Percentiles rank a stretch among this genome's conserved stretches.
Conservation (phyloP, 2,888 invertebrate genomes). For the Leptothorax acervorum region DNA sequence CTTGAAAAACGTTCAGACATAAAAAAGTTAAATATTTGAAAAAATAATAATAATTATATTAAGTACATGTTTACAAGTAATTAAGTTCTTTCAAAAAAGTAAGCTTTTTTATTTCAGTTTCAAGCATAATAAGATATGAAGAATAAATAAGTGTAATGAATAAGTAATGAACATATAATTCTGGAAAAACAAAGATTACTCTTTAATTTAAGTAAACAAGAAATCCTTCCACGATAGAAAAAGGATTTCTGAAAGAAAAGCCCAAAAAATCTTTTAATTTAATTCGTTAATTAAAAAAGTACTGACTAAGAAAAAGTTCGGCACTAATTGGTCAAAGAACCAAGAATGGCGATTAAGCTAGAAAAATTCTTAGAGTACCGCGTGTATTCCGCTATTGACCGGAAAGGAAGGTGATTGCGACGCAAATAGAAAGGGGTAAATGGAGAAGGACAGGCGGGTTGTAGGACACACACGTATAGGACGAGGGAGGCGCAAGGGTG, state of each 20-base stretch:
- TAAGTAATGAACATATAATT: background rate
- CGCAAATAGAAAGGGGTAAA: slow-evolving; percentile 31
- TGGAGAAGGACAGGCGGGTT: slow-evolving; percentile 4
- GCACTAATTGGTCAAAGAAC: background rate
- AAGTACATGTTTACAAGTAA: background rate
- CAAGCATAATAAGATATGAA: background rate
- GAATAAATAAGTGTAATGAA: background rate
- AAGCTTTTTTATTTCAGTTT: background rate
- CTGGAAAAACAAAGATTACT: background rate
- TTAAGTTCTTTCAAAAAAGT: background rate
- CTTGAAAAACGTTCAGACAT: background rate
- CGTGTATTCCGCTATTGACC: slow-evolving; percentile 12
- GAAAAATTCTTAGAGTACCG: slow-evolving; percentile 4
- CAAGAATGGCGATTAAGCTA: background rate
- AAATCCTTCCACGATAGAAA: background rate
- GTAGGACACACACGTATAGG: background rate
- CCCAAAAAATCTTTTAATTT: background rate
- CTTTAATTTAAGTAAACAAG: background rate
- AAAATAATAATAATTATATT: background rate
- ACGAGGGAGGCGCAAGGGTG: slow-evolving; percentile 3
- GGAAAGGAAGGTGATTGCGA: background rate
- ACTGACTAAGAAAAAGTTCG: background rate
- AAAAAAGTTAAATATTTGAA: background rate
- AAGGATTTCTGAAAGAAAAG: background rate
- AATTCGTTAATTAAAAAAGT: background rate